Evolutionary conservation across 1,140 invertebrate species (phyloP).

Genomic region (Drosophila leontia): DNA sequence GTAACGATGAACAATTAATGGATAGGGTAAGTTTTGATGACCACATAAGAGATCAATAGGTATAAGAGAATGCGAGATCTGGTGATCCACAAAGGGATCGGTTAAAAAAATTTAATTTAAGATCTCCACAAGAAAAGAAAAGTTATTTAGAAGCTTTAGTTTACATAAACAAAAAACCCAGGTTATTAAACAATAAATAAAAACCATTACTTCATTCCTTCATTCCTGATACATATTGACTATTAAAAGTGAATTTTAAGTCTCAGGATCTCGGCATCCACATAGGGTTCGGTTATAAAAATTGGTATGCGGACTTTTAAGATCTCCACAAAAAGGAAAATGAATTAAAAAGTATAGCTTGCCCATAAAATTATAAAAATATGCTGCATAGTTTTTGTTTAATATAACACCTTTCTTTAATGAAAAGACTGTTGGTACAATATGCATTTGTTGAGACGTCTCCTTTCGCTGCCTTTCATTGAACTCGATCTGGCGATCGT

Average conservation of each 20-base stretch:
- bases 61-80: background rate
- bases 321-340: no score
- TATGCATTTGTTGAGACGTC: background rate
- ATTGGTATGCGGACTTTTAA: background rate
- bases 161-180: background rate
- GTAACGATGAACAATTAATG: constrained; percentile 78
- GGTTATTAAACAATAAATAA: no score
- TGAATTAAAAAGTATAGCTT: background rate
- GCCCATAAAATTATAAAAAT: no score
- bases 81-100: background rate
- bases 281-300: background rate
- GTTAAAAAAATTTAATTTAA: background rate
- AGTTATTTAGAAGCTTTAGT: background rate
- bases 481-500: constrained; percentile 37
- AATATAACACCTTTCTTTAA: background rate
- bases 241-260: no score
- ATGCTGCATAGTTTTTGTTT: background rate
- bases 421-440: constrained; percentile 11
- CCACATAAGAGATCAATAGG: background rate
- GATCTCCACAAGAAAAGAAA: background rate
- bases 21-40: constrained; percentile 61
- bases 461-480: constrained; percentile 48
- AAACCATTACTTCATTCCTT: no score
- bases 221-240: no score
- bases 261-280: background rate